Conservation (phyloP, 2,113 vertebrate genomes). For the Machaerirhynchus nigripectus region DNA sequence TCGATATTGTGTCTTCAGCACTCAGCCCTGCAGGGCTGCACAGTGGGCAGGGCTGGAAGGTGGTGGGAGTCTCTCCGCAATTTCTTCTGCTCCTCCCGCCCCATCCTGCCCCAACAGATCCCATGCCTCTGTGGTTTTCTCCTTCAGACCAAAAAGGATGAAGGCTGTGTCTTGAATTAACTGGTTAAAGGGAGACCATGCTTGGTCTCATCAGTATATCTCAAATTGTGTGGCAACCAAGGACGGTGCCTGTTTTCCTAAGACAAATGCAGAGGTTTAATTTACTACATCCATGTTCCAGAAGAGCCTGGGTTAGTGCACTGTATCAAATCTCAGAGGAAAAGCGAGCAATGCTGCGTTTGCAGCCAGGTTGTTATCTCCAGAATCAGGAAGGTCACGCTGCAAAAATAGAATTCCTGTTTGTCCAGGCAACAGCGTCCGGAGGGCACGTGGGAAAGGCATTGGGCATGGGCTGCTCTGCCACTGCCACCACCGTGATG, state of each 20-base stretch:
- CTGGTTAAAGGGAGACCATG: not conserved
- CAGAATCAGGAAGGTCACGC: not conserved
- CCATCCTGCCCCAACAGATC: not conserved
- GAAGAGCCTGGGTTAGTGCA: not conserved
- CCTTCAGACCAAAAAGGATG: not conserved
- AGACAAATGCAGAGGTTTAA: not conserved
- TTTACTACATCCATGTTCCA: not conserved
- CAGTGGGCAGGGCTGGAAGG: not conserved
- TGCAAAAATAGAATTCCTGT: slow-evolving; percentile 32
- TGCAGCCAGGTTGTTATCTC: not conserved
- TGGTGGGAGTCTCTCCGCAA: not conserved
- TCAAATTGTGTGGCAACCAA: not conserved
- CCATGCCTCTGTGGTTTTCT: not conserved
- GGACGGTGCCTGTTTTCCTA: not conserved
- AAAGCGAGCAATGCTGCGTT: not conserved
- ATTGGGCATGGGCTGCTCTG: not conserved
- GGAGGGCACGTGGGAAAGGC: not conserved
- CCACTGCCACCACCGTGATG: not conserved
- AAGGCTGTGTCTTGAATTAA: not conserved
- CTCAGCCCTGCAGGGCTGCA: not conserved
- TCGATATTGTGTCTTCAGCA: too few relatives aligned
- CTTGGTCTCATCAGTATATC: not conserved
- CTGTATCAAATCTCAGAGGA: not conserved
- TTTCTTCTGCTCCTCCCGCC: rapidly evolving
- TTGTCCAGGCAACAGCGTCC: not conserved